Evolutionary conservation across 2,888 invertebrate genomes (phyloP), one percentile per base, ranked within the genome.

Genomic region (Stomorhina lunata): DNA sequence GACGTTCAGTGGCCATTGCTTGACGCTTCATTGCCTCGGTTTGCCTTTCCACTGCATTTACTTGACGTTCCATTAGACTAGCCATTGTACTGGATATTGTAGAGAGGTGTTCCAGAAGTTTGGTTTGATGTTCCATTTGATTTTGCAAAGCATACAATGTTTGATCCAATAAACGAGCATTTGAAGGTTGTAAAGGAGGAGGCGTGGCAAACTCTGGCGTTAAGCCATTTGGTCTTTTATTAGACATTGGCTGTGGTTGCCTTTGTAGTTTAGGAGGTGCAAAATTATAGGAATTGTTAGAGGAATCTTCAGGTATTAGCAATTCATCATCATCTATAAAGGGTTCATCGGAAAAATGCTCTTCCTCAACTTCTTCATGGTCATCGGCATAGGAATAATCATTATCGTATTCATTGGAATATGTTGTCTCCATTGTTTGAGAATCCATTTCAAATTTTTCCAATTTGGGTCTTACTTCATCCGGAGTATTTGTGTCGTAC

Each of bases 61-160:
- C 79, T 29, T 82, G 82, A 7, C 75, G 82, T 37, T 78, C 73
- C 75, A 82, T 82, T 22, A 82, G 15, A 27, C 27, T 40, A 1
- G 75, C 32, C 65, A 82, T 71, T 4, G 63, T 69, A 27, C 32
- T 59, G 2, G 79, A 75, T 27, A 79, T 59, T 65, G 69, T 34
- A 1, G 75, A 71, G n/a, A 82, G 15, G 65, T 82, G 68, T 53
- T 79, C 82, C 1, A 82, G 45, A 1, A 79, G 37, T 57, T 82
- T 82, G 9, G 73, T 71, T 45, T 82, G 82, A 75, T 79, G 50
- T 37, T 59, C 57, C 73, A 82, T 79, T 82, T 82, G 82, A 59
- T 66, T 75, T n/a, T 82, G 69, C 20, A 82, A 43, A 2, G 59
- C 29, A 17, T 53, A 65, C 5, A 79, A 20, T 4, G 69, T 65